Conservation (phyloP, 2,888 invertebrate genomes). For the Zootermopsis nevadensis region DNA sequence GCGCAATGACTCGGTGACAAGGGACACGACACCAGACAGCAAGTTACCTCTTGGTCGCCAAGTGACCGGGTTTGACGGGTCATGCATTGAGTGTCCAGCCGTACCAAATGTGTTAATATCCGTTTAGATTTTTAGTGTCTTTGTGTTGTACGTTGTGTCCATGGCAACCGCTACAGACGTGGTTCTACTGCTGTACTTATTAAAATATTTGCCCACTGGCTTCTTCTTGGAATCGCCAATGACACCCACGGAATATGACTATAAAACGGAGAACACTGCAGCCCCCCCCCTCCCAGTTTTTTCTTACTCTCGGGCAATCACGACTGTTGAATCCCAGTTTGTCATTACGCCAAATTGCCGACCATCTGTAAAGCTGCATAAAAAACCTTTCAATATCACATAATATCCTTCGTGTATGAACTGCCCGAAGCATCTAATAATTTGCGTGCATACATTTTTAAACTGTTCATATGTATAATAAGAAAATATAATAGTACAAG, state of each 20-base stretch:
- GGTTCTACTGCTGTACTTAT: constrained; percentile 24
- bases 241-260: constrained; percentile 45
- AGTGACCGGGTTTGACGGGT: too few relatives aligned
- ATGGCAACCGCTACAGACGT: not conserved
- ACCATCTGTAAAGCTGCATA: constrained; percentile 34
- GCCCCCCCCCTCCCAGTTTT: not conserved
- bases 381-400: constrained; percentile 45
- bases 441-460: constrained; percentile 32
- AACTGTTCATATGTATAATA: constrained; percentile 9
- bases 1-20: too few relatives aligned
- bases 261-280: constrained; percentile 21
- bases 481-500: constrained; percentile 16
- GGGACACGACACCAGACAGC: too few relatives aligned
- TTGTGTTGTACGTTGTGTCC: not conserved
- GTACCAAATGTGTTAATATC: too few relatives aligned
- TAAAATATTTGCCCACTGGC: constrained; percentile 42
- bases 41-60: too few relatives aligned
- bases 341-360: constrained; percentile 48
- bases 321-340: constrained; percentile 44
- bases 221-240: constrained; percentile 44
- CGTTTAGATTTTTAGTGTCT: not conserved
- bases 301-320: constrained; percentile 39
- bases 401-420: constrained; percentile 40
- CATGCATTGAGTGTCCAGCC: too few relatives aligned
- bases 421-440: not conserved